Conservation (phyloP, 2,888 invertebrate species). For the Melikaiella ostensackeni region DNA sequence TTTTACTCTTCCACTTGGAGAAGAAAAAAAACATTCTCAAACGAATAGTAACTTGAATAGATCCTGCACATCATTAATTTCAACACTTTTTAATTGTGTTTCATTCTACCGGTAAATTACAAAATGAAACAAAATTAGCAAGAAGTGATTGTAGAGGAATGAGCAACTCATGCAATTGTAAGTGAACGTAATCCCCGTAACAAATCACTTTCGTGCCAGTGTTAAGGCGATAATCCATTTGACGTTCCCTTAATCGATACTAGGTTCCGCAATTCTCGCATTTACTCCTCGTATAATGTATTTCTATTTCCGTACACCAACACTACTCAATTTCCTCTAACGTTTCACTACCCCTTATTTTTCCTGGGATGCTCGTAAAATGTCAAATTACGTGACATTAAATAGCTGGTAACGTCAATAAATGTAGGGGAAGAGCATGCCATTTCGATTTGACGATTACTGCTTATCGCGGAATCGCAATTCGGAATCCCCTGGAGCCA, state of each 20-base stretch:
- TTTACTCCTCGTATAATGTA: slow-evolving; percentile 4
- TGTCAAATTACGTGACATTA: slow-evolving; percentile 30
- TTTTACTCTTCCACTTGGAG: no score
- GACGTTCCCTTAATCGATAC: slow-evolving; percentile 37
- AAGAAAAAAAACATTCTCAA: accelerated
- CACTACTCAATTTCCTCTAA: slow-evolving; percentile 8
- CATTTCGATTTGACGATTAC: slow-evolving; percentile 26
- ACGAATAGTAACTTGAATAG: no score
- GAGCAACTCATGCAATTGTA: slow-evolving; percentile 1
- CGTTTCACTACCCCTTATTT: slow-evolving; percentile 2
- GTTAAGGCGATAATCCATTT: slow-evolving; percentile 38
- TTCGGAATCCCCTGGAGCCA: slow-evolving; percentile 12
- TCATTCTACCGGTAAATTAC: no score
- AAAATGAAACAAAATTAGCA: not conserved
- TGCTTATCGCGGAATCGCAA: slow-evolving; percentile 35
- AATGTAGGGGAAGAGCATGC: not conserved
- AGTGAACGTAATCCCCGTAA: slow-evolving; percentile 25
- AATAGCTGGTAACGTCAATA: slow-evolving; percentile 24
- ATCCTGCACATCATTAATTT: no score
- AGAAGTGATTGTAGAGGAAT: slow-evolving; percentile 10
- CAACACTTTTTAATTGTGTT: no score
- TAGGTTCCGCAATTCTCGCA: slow-evolving; percentile 24
- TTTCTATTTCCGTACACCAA: not conserved
- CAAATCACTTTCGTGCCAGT: slow-evolving; percentile 37
- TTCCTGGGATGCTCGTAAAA: not conserved